phyloP scores from a whole-genome alignment of 2,888 invertebrate species.

The Synergus umbraculus region DNA sequence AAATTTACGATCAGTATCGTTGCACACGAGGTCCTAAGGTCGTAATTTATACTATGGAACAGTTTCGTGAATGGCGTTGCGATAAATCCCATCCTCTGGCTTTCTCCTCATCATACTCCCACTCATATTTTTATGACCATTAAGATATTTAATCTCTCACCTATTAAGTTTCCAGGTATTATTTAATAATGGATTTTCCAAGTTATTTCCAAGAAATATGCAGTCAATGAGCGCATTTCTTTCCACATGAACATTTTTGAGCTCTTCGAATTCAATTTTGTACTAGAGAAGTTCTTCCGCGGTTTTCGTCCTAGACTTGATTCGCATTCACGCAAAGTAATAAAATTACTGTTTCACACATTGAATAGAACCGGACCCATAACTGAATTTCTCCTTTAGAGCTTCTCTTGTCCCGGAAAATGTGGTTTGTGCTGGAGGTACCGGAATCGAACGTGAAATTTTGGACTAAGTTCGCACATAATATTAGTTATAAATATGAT shows the following conservation, averaged over 20 bases:
- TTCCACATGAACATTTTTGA: background rate
- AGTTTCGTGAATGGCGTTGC: slow-evolving; percentile 25
- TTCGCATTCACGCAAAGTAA: slow-evolving; percentile 34
- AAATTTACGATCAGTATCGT: slow-evolving; percentile 39
- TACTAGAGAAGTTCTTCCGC: background rate
- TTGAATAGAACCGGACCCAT: slow-evolving; percentile 13
- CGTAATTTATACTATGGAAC: slow-evolving; percentile 39
- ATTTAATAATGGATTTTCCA: no score
- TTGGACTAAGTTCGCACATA: background rate
- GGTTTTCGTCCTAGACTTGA: background rate
- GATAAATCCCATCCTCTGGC: slow-evolving; percentile 18
- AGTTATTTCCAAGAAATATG: background rate
- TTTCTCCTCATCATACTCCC: background rate
- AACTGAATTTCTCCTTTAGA: slow-evolving; percentile 27
- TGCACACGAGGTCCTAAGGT: slow-evolving; percentile 38
- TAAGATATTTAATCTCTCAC: background rate
- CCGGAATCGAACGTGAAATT: slow-evolving; percentile 23
- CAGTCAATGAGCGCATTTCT: background rate
- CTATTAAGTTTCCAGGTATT: background rate
- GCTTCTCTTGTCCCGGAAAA: background rate
- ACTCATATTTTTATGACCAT: background rate
- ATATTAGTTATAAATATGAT: slow-evolving; percentile 8
- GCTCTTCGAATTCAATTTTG: background rate
- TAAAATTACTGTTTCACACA: slow-evolving; percentile 6
- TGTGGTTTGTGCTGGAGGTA: slow-evolving; percentile 2